Evolutionary conservation across 2,888 invertebrate species (phyloP), one percentile per base, ranked within the genome.

Genomic region (Andrena fulva): DNA sequence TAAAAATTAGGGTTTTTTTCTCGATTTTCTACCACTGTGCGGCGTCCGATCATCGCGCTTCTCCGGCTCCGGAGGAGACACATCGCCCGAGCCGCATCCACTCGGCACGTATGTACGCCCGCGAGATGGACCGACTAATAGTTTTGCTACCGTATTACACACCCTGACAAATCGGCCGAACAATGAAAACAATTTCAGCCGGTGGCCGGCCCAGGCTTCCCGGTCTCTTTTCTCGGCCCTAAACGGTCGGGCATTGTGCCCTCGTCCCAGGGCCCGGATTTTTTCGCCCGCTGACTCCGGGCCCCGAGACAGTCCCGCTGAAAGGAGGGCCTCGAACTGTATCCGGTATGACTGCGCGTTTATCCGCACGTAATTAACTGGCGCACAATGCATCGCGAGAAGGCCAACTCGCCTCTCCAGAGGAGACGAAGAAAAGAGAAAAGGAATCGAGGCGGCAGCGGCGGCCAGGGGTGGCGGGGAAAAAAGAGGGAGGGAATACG

Each of bases 361-460:
- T 93, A 93, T 93, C 89, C 90, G 89, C 89, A 90, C 89, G 91
- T 93, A 93, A 93, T 93, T 93, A 93, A 93, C 93, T 93, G 88
- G 89, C 92, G 90, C 91, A 93, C 93, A 93, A 93, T 93, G 92
- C 91, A 87, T 71, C 87, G 86, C 87, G 86, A 84, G 85, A 82
- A 85, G 84, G 86, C 84, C 86, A 85, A 84, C 86, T 85, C 82
- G 84, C 62, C 82, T 77, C 77, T 50, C 76, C 76, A 33, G 76
- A 75, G 70, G 68, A 73, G 63, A 73, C 70, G 79, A 80, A 84
- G 76, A 89, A 82, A 82, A 87, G 72, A 84, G 76, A 89, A 82
- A 82, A 87, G 72, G 77, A 85, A 82, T 75, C 79, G 82, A 83
- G 66, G 76, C 68, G 79, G 73, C 79, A 67, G 27, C 42, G 76